Conservation (phyloP, 2,113 vertebrate species). For the Chitala chitala region DNA sequence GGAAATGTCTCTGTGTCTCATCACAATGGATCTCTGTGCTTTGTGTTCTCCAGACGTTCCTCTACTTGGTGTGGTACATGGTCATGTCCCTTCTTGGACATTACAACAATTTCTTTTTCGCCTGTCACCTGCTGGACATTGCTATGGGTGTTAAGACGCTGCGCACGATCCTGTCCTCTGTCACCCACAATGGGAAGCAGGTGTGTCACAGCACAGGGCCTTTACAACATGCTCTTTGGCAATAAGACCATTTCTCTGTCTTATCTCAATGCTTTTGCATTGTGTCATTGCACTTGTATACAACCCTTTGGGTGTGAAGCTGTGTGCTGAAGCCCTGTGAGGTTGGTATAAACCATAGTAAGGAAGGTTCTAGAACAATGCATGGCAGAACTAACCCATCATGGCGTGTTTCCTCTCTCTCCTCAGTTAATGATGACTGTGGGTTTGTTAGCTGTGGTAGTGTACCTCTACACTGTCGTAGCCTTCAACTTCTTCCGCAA, state of each 20-base stretch:
- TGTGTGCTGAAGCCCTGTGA: too few relatives aligned
- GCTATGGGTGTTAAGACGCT: slow-evolving; percentile 89
- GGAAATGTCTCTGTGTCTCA: neutral
- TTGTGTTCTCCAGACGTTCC: slow-evolving; percentile 70
- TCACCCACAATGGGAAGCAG: slow-evolving; percentile 94
- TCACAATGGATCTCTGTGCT: neutral
- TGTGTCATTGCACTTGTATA: neutral
- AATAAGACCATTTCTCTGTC: neutral
- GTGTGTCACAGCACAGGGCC: slow-evolving; percentile 39
- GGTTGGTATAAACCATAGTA: too few relatives aligned
- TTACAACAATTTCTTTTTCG: slow-evolving; percentile 92
- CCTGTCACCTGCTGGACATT: slow-evolving; percentile 83
- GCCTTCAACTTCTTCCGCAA: slow-evolving; percentile 95
- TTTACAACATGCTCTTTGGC: neutral
- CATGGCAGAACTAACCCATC: neutral
- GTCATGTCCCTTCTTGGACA: slow-evolving; percentile 86
- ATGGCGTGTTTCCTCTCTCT: neutral
- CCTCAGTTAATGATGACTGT: slow-evolving; percentile 83
- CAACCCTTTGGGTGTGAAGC: too few relatives aligned
- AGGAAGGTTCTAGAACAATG: too few relatives aligned
- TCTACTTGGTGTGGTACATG: slow-evolving; percentile 85
- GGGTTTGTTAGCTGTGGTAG: slow-evolving; percentile 81
- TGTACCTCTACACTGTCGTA: slow-evolving; percentile 87
- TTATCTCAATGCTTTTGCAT: neutral
- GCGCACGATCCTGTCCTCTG: slow-evolving; percentile 84